Evolutionary conservation across 2,797 vertebrate species (phyloP), one percentile per base, ranked within the genome.

Genomic region (Muscicapa comitata): DNA sequence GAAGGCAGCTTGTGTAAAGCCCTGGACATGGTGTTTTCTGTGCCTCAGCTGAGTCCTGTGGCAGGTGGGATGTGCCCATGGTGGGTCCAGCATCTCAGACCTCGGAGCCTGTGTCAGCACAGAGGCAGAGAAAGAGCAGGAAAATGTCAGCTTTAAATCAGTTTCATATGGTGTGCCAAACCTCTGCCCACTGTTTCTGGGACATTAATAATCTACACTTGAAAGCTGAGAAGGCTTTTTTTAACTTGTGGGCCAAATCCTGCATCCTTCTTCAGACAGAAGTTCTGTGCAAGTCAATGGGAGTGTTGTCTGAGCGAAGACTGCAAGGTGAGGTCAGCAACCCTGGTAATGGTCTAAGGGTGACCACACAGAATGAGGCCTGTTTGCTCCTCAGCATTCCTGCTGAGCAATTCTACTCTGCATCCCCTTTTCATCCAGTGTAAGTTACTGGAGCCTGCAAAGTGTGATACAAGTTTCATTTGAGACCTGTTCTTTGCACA

Each of bases 171-270:
- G 74, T 10, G 40, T 92, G 93, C 92, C 88, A 92, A 90, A 95
- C 88, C 93, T 94, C 88, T 96, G 83, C 86, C 92, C 94, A 93
- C 86, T 97, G 80, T 95, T 76, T 70, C 83, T 95, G 90, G 71
- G 74, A 58, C 84, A 85, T 91, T 71, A 81, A 94, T 88, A 53
- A 77, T 57, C 53, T 74, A 16, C 45, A 16, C 62, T 87, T 76
- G 77, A 82, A 94, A 95, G 67, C 59, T 59, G 75, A 95, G 92
- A 79, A 85, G 63, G 66, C 33, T 68, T 83, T 87, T 78, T 70
- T 75, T 33, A 31, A 62, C 37, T 79, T 59, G 63, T 93, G 83
- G 88, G 88, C 88, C 86, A 92, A 87, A 87, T 89, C 37, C n/a
- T 85, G 55, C 42, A 26, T 89, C 88, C 74, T 85, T 66, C 68